These are phyloP conservation scores for Ameiurus melas DNA, from an alignment of 2,113 vertebrate species.

Conservation along the genomic window DNA sequence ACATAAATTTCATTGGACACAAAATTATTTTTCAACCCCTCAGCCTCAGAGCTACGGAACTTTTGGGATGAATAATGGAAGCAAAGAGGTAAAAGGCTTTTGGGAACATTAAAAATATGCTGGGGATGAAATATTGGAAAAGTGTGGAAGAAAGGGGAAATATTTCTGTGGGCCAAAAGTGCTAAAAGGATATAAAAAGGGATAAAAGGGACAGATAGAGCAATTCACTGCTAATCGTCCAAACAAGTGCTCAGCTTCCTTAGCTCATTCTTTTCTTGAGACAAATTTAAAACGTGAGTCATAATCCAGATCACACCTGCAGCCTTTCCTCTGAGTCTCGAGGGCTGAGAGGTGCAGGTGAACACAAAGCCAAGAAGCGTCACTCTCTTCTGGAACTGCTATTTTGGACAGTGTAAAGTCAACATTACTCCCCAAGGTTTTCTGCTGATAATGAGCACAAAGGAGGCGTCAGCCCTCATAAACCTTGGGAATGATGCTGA, in stretches of 20 bases:
- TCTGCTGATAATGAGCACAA: constrained; percentile 78
- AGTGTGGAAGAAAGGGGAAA: constrained; percentile 55
- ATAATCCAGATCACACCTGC: constrained; percentile 38
- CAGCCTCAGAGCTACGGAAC: constrained; percentile 65
- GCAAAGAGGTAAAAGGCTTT: constrained; percentile 71
- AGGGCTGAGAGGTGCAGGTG: constrained; percentile 35
- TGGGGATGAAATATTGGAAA: constrained; percentile 66
- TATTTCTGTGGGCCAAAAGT: constrained; percentile 47
- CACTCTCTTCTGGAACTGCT: constrained; percentile 64
- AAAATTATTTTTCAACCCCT: constrained; percentile 72
- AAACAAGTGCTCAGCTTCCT: background rate
- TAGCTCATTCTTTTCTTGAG: background rate
- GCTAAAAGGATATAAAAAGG: constrained; percentile 39
- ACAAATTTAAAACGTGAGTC: constrained; percentile 24
- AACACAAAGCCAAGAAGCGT: constrained; percentile 47
- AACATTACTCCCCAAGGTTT: constrained; percentile 73
- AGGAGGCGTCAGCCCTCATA: constrained; percentile 73
- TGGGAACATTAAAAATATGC: constrained; percentile 76
- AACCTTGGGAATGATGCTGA: constrained; percentile 69
- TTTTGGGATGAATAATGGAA: constrained; percentile 79
- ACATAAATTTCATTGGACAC: constrained; percentile 66
- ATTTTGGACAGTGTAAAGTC: constrained; percentile 72
- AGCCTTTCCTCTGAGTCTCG: constrained; percentile 9
- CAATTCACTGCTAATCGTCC: background rate
- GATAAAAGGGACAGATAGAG: background rate